These are phyloP conservation scores for Pogonomyrmex californicus DNA, from an alignment of 1,140 invertebrate species.

Conservation along the genomic window DNA sequence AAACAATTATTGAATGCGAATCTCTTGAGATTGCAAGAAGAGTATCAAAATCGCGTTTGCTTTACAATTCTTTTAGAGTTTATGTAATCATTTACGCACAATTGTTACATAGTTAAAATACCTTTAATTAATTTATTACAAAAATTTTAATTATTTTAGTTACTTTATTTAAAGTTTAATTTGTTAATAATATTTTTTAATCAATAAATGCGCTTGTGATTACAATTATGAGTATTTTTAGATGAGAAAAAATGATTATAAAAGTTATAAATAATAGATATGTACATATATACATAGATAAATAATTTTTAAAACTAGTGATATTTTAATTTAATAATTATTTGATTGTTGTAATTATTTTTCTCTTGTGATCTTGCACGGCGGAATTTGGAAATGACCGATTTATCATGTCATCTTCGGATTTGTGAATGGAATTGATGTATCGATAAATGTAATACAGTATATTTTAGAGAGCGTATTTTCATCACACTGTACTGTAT, in stretches of 20 bases:
- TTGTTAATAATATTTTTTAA: not conserved
- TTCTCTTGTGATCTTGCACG: constrained; percentile 16
- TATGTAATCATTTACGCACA: not conserved
- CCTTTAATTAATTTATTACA: not conserved
- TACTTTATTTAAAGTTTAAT: not conserved
- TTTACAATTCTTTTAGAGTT: not conserved
- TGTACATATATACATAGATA: constrained; percentile 1
- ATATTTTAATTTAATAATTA: constrained; percentile 16
- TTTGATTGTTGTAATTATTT: constrained; percentile 21
- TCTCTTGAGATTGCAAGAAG: not conserved
- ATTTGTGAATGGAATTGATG: constrained; percentile 57
- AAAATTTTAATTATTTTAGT: not conserved
- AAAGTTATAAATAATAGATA: constrained; percentile 5
- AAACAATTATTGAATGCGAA: not conserved
- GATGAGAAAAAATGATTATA: not conserved
- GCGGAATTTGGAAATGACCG: constrained; percentile 5
- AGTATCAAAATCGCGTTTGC: not conserved
- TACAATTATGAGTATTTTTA: constrained; percentile 16
- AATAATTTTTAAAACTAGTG: not conserved
- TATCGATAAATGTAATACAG: constrained; percentile 42
- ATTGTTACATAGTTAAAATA: not conserved
- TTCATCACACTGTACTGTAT: not conserved
- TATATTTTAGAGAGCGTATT: constrained; percentile 52
- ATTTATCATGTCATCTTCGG: not conserved
- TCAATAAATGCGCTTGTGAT: not conserved